Evolutionary conservation across 2,888 invertebrate species (phyloP).

Genomic region (Hydraecia micacea): DNA sequence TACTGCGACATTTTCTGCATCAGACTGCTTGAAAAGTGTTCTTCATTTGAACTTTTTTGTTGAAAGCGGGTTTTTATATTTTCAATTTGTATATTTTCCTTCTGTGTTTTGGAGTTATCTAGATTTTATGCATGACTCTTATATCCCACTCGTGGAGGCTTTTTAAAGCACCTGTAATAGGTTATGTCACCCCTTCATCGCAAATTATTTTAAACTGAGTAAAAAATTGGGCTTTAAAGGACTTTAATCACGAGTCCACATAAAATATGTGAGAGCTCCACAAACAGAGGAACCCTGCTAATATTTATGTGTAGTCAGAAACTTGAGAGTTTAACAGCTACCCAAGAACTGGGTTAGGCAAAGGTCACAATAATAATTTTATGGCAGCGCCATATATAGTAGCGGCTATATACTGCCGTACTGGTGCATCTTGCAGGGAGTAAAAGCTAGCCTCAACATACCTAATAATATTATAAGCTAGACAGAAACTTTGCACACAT

Average conservation of each 20-base stretch:
- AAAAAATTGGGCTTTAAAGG: not conserved
- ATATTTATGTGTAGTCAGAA: not conserved
- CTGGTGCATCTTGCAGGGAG: no score
- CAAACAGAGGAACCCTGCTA: not conserved
- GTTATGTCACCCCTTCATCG: not conserved
- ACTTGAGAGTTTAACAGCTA: not conserved
- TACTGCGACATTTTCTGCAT: not conserved
- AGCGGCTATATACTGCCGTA: no score
- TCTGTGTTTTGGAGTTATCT: not conserved
- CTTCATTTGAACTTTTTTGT: not conserved
- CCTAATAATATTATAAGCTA: not conserved
- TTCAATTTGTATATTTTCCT: not conserved
- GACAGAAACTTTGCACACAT: not conserved
- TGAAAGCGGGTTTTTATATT: not conserved
- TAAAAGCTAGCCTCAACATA: no score
- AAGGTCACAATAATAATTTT: not conserved
- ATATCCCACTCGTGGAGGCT: not conserved
- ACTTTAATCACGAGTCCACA: not conserved
- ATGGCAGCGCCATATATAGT: not conserved
- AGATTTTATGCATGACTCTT: not conserved
- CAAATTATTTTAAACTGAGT: not conserved
- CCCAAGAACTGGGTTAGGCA: not conserved
- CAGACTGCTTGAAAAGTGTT: not conserved
- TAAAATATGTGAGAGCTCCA: not conserved
- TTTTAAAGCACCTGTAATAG: not conserved